Evolutionary conservation across 1,140 invertebrate genomes (phyloP).

Genomic region (Phymorhynchus buccinoides): DNA sequence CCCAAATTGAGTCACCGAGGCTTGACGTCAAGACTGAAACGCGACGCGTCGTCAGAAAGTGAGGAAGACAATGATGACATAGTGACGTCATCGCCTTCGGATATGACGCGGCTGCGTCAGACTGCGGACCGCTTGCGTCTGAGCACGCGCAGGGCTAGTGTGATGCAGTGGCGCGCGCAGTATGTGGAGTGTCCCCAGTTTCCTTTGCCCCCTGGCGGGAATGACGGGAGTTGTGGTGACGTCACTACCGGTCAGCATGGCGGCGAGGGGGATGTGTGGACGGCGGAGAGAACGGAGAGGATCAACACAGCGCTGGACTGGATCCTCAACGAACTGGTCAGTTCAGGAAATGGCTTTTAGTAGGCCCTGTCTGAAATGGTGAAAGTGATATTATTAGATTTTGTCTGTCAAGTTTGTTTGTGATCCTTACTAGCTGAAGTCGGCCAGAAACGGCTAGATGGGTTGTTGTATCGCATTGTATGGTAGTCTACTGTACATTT

Average conservation of each 20-base stretch:
- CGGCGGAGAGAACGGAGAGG: constrained; percentile 42
- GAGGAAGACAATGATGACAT: not conserved
- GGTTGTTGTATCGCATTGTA: too few species aligned
- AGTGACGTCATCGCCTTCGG: not conserved
- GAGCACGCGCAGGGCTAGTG: constrained; percentile 48
- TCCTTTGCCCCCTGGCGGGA: not conserved
- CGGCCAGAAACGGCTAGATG: too few species aligned
- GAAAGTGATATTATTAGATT: too few species aligned
- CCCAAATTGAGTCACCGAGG: constrained; percentile 11
- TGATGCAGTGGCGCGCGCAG: constrained; percentile 46
- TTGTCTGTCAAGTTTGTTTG: too few species aligned
- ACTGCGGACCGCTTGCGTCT: constrained; percentile 49
- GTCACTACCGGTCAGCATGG: not conserved
- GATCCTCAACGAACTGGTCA: constrained; percentile 52
- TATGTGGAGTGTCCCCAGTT: constrained; percentile 42
- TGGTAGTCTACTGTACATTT: too few species aligned
- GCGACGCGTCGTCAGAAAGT: not conserved
- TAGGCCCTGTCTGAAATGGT: too few species aligned
- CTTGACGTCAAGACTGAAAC: not conserved
- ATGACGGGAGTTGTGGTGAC: constrained; percentile 27
- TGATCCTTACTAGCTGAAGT: too few species aligned
- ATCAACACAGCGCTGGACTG: constrained; percentile 53
- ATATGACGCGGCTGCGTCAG: constrained; percentile 44
- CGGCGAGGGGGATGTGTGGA: constrained; percentile 33
- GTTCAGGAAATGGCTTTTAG: too few species aligned